These are phyloP conservation scores for Meliscaeva auricollis DNA, from an alignment of 2,888 invertebrate genomes.

Conservation along the genomic window DNA sequence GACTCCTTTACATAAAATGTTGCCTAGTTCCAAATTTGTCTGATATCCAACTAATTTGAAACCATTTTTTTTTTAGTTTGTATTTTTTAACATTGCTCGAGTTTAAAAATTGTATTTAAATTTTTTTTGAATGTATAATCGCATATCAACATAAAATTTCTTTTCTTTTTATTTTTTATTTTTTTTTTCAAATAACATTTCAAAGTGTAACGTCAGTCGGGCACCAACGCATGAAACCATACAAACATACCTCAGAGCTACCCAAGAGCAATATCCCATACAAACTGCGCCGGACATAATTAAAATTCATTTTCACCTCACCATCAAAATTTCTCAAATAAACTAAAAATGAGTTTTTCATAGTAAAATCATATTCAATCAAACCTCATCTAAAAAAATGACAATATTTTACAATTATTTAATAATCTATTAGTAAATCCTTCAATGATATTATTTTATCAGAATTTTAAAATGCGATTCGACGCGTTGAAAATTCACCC, in stretches of 20 bases:
- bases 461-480: conserved; percentile 39
- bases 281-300: conserved; percentile 53
- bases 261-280: conserved; percentile 8
- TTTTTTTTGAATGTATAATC: not conserved
- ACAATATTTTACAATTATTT: not conserved
- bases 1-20: too few species aligned
- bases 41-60: too few species aligned
- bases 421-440: not conserved
- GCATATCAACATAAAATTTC: not conserved
- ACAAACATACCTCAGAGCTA: conserved; percentile 34
- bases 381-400: not conserved
- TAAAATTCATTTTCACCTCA: conserved; percentile 45
- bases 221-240: conserved; percentile 42
- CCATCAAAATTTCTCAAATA: not conserved
- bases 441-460: not conserved
- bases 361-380: not conserved
- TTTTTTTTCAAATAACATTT: conserved; percentile 15
- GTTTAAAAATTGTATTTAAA: too few species aligned
- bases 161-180: not conserved
- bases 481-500: conserved; percentile 36
- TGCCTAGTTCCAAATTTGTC: too few species aligned
- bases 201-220: conserved; percentile 46
- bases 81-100: too few species aligned
- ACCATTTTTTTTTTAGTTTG: too few species aligned
- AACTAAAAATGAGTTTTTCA: not conserved